Base-by-base conservation (phyloP, 2,113 vertebrate genomes). In the Xenus cinereus region DNA sequence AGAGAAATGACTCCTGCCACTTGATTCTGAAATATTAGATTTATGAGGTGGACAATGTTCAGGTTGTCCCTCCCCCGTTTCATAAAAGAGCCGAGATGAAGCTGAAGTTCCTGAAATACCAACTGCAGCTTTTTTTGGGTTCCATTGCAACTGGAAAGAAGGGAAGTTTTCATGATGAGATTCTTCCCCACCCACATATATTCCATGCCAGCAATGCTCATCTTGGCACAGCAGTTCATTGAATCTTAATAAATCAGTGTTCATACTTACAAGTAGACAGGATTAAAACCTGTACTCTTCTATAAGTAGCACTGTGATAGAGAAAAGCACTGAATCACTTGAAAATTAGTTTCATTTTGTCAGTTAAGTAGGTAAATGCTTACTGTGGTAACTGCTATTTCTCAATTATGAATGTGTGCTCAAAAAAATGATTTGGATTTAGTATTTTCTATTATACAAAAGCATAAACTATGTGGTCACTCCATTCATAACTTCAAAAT, bases 21-120 rank as follows among this genome's bases (percentile, higher is more conserved):
- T 54, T 18, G 21, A 27, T 24, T 46, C 50, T 30, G 13, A 46
- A 48, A 41, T 4, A 20, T 1, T 7, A 18, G 8, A 32, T 27
- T 39, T 28, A 39, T 5, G 15, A 90, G n/a, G 28, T 10, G 12
- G 20, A 69, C 16, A 21, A 28, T 0, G 7, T 45, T n/a, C 21
- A 63, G 35, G 27, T 50, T 50, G 10, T 7, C 0, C 0, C 43
- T 56, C 37, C 23, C 7, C 6, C 22, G 5, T 20, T 7, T 6
- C 1, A 3, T 43, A 13, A 2, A 13, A 54, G 15, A 62, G 26
- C 45, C 6, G 7, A 41, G 35, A 15, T 8, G 16, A 80, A 68
- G 92, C 33, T 75, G 28, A 14, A 39, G 28, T 59, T 63, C 63
- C 69, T 11, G 12, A 80, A 71, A 64, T n/a, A 71, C 37, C 32